Percentiles rank a stretch among this genome's conserved stretches.
Evolutionary conservation across 2,888 invertebrate species (phyloP).

Genomic region (Lissonota sp.): DNA sequence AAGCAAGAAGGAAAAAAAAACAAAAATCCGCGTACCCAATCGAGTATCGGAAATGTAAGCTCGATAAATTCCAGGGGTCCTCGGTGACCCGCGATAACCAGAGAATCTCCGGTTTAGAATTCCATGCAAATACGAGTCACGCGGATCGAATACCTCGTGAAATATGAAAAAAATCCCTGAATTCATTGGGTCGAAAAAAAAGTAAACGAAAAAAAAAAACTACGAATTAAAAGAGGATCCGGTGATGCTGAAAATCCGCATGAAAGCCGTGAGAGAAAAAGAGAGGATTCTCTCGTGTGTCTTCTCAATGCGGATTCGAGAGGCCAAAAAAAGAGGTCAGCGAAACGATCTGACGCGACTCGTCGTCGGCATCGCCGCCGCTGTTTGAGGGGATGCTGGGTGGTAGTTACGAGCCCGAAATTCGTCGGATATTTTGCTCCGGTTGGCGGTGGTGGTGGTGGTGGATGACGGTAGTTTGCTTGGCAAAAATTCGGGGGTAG

Average conservation of each 20-base stretch:
- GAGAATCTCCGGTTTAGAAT: constrained; percentile 10
- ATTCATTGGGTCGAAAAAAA: constrained; percentile 11
- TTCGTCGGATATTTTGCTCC: constrained; percentile 52
- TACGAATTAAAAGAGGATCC: constrained; percentile 34
- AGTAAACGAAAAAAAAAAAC: constrained; percentile 12
- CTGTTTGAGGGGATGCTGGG: constrained; percentile 7
- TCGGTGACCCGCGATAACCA: constrained; percentile 18
- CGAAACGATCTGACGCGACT: constrained; percentile 48
- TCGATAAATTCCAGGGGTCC: constrained; percentile 26
- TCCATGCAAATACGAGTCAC: constrained; percentile 1
- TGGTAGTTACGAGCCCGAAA: constrained; percentile 36
- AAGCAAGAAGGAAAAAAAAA: constrained; percentile 10
- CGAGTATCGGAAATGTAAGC: constrained; percentile 8
- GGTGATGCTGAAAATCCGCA: constrained; percentile 35
- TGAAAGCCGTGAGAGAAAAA: constrained; percentile 45
- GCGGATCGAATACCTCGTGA: not conserved
- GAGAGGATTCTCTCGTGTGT: not conserved
- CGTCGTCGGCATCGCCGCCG: constrained; percentile 14
- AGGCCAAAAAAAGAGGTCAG: not conserved
- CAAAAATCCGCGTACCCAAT: not conserved
- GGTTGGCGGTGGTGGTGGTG: constrained; percentile 23
- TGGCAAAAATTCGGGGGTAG: constrained; percentile 24
- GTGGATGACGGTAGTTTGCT: not conserved
- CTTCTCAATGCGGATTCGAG: too few relatives aligned
- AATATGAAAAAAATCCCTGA: constrained; percentile 5